phyloP scores from a whole-genome alignment of 2,113 vertebrate species.

The Amblyornis subalaris region DNA sequence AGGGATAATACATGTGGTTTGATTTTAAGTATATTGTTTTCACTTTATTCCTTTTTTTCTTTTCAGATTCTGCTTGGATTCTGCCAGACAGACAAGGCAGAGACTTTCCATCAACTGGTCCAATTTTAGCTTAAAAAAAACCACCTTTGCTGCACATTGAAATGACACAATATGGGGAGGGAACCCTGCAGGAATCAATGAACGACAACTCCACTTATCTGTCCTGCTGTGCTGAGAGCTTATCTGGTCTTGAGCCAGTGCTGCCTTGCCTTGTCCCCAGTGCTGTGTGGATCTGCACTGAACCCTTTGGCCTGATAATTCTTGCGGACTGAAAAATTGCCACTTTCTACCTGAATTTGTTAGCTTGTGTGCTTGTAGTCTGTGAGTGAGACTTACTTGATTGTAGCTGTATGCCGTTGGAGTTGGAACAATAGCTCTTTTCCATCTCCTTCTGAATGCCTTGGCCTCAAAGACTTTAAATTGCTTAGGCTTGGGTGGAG shows the following conservation, averaged over 20 bases:
- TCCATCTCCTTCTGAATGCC: conserved; percentile 68
- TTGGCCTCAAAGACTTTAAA: conserved; percentile 75
- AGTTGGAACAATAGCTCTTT: conserved; percentile 69
- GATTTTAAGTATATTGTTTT: not conserved
- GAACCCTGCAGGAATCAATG: conserved; percentile 73
- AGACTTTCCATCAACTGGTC: conserved; percentile 99
- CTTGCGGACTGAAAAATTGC: conserved; percentile 78
- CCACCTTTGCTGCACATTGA: conserved; percentile 95
- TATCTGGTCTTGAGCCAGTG: conserved; percentile 73
- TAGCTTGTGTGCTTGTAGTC: conserved; percentile 90
- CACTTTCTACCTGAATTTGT: conserved; percentile 78
- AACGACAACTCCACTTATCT: conserved; percentile 65
- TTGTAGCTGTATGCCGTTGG: conserved; percentile 77
- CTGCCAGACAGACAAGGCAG: conserved; percentile 93
- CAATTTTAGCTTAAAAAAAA: conserved; percentile 99
- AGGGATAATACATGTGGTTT: not conserved
- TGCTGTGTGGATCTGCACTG: conserved; percentile 77
- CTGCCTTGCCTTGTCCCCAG: conserved; percentile 84
- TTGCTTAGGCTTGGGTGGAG: conserved; percentile 79
- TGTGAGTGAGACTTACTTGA: conserved; percentile 83
- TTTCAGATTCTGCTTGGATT: conserved; percentile 94
- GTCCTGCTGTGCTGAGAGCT: conserved; percentile 80
- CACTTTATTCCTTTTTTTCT: not conserved
- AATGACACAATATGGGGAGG: conserved; percentile 48
- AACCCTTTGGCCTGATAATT: conserved; percentile 76